Percentiles rank a stretch among this genome's conserved stretches.
phyloP scores from a whole-genome alignment of 2,113 vertebrate species.

The Pituophis catenifer region DNA sequence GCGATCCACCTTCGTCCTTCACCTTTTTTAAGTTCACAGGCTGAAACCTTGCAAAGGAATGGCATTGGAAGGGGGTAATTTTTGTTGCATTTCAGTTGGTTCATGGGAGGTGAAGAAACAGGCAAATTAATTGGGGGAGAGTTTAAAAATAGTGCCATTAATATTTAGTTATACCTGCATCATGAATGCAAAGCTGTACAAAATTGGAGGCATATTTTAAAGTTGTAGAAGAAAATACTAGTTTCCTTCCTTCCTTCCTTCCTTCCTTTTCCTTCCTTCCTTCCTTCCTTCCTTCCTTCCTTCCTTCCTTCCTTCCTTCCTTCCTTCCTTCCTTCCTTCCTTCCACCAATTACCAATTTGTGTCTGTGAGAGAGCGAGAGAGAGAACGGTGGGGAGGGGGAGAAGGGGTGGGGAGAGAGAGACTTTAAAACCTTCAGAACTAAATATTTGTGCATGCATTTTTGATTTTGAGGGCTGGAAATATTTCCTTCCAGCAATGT shows the following conservation, averaged over 20 bases:
- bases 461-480: background rate
- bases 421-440: background rate
- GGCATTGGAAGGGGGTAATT: accelerated
- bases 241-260: background rate
- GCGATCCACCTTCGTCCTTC: constrained; percentile 6
- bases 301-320: background rate
- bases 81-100: background rate
- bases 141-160: background rate
- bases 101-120: background rate
- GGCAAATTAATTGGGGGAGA: background rate
- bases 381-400: too few species aligned
- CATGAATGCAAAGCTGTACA: constrained; percentile 5
- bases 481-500: background rate
- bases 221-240: background rate
- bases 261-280: background rate
- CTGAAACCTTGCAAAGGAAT: accelerated
- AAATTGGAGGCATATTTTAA: background rate
- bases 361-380: background rate
- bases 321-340: background rate
- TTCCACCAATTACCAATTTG: too few species aligned
- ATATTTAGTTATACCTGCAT: background rate
- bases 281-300: background rate
- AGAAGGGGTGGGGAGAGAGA: too few species aligned
- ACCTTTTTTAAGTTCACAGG: background rate
- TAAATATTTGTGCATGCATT: background rate